phyloP scores from a whole-genome alignment of 2,888 invertebrate species.

The Cantharis nigra region DNA sequence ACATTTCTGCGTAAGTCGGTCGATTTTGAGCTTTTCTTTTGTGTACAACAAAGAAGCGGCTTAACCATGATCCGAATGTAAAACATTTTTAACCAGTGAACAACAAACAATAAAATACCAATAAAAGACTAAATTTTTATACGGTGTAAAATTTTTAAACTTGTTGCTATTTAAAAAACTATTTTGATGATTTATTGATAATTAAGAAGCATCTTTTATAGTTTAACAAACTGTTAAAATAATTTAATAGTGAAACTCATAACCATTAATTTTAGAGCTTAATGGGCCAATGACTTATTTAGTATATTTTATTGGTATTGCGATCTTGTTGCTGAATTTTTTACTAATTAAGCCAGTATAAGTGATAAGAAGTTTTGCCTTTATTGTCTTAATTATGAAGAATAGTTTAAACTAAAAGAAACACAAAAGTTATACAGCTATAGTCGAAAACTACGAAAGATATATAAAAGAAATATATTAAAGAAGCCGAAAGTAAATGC shows the following conservation, averaged over 20 bases:
- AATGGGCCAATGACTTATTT: background rate
- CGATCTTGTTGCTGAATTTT: too few species aligned
- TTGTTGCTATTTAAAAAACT: conserved; percentile 9
- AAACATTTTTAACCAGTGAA: background rate
- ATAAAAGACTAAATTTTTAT: background rate
- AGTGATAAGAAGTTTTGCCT: too few species aligned
- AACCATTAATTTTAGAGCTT: background rate
- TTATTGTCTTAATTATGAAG: too few species aligned
- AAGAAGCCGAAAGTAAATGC: too few species aligned
- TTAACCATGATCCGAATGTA: background rate
- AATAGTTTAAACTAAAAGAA: too few species aligned
- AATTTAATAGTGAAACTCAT: conserved; percentile 1
- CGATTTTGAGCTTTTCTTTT: background rate
- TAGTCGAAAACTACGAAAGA: too few species aligned
- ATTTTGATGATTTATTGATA: conserved; percentile 20
- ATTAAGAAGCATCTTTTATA: conserved; percentile 13
- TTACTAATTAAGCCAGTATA: too few species aligned
- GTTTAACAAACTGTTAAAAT: conserved; percentile 15
- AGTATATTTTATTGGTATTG: background rate
- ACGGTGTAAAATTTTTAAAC: background rate
- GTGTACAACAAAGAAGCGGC: background rate
- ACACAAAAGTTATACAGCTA: too few species aligned
- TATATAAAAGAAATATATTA: too few species aligned
- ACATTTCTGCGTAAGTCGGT: conserved; percentile 9
- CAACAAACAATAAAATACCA: background rate